Percentiles rank a stretch among this genome's conserved stretches.
Conservation (phyloP, 2,797 vertebrate genomes). For the Decapterus maruadsi region DNA sequence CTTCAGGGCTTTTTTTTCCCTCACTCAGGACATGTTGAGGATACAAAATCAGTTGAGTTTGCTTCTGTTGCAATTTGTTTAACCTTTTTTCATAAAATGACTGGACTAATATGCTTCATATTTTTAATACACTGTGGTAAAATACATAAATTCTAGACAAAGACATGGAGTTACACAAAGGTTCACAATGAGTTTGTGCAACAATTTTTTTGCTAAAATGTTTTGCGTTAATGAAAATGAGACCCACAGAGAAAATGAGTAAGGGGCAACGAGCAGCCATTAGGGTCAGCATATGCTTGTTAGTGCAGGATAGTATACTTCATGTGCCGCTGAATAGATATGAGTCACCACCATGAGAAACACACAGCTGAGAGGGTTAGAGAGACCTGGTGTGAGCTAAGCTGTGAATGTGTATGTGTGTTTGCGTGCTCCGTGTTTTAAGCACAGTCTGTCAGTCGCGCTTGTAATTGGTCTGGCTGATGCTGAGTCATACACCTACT, state of each 20-base stretch:
- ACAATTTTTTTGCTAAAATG: conserved; percentile 12
- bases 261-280: conserved; percentile 33
- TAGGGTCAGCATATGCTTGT: conserved; percentile 57
- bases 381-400: conserved; percentile 65
- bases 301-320: conserved; percentile 54
- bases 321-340: conserved; percentile 56
- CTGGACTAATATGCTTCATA: neutral
- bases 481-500: conserved; percentile 82
- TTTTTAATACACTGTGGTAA: neutral
- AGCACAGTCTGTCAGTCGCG: conserved; percentile 72
- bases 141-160: neutral
- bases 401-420: conserved; percentile 51
- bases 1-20: too few species aligned
- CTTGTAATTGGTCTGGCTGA: conserved; percentile 80
- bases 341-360: conserved; percentile 74
- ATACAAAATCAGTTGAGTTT: too few species aligned
- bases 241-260: neutral
- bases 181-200: neutral
- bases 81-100: too few species aligned
- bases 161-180: neutral
- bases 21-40: too few species aligned
- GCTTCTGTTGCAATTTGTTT: too few species aligned
- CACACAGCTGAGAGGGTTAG: conserved; percentile 55
- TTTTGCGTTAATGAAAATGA: conserved; percentile 2
- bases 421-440: conserved; percentile 63